These are phyloP conservation scores for Protosalanx chinensis DNA, from an alignment of 2,797 vertebrate species.

Conservation along the genomic window DNA sequence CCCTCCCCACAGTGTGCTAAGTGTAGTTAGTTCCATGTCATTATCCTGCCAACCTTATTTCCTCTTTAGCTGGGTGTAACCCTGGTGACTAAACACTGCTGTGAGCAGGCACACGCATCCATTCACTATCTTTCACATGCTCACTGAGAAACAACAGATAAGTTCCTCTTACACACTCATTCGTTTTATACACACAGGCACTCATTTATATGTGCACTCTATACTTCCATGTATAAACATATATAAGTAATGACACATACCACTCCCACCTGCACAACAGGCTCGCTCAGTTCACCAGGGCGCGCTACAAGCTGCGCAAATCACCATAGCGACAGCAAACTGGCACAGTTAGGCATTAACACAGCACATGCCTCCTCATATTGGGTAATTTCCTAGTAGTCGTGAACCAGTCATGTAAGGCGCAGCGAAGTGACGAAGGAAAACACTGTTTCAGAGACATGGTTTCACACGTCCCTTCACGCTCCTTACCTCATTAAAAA, in stretches of 20 bases:
- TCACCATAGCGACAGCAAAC: background rate
- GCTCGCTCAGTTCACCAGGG: background rate
- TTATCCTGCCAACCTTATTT: background rate
- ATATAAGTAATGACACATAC: too few relatives aligned
- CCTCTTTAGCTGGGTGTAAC: background rate
- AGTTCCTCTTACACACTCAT: background rate
- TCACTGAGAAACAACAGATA: background rate
- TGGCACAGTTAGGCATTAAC: background rate
- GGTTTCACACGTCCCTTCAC: background rate
- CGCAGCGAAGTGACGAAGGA: background rate
- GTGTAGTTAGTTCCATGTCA: background rate
- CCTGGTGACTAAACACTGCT: background rate
- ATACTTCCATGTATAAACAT: too few relatives aligned
- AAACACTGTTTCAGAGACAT: background rate
- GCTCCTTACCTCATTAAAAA: slow-evolving; percentile 85
- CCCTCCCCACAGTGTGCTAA: background rate
- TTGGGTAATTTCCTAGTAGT: background rate
- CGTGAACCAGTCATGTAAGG: background rate
- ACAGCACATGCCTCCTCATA: background rate
- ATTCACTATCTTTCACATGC: background rate
- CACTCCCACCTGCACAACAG: background rate
- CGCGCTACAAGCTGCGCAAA: background rate
- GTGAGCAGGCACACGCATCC: background rate
- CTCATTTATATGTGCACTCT: too few relatives aligned
- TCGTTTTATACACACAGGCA: too few relatives aligned